A percentile compares a stretch with the other conserved stretches of the same genome.
These are phyloP conservation scores for Acanthis flammea DNA, from an alignment of 2,797 vertebrate genomes.

Conservation along the genomic window DNA sequence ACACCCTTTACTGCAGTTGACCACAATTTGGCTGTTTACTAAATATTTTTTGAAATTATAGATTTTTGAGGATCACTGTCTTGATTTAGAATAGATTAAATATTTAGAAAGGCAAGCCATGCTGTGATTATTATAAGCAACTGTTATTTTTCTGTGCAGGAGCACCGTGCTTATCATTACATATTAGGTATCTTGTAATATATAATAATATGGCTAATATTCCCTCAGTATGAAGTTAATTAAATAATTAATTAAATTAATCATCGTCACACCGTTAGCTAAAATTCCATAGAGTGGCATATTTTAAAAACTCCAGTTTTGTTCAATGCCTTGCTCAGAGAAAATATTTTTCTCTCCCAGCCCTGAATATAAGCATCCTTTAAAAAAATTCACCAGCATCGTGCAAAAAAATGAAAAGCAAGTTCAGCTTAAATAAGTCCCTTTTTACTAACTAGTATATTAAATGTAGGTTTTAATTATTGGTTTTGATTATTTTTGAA, in stretches of 20 bases:
- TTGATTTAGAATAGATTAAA: conserved; percentile 63
- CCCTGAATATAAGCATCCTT: background rate
- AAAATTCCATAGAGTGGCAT: background rate
- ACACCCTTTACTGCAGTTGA: conserved; percentile 73
- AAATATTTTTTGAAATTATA: conserved; percentile 77
- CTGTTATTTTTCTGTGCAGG: conserved; percentile 42
- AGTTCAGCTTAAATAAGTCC: conserved; percentile 65
- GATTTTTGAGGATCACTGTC: conserved; percentile 71
- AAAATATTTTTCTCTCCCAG: conserved; percentile 26
- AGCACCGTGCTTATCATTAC: conserved; percentile 8
- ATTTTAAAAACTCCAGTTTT: background rate
- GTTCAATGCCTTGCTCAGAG: background rate
- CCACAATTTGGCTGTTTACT: conserved; percentile 77
- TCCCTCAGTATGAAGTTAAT: conserved; percentile 36
- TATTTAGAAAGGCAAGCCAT: conserved; percentile 63
- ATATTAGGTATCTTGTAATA: conserved; percentile 19
- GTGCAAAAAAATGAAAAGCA: conserved; percentile 46
- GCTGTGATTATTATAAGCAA: conserved; percentile 64
- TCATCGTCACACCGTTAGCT: conserved; percentile 6
- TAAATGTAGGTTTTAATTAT: conserved; percentile 77
- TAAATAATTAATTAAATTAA: conserved; percentile 66
- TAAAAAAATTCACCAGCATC: background rate
- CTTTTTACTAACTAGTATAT: conserved; percentile 65
- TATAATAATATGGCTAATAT: conserved; percentile 26
- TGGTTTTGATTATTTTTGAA: conserved; percentile 80